Base-by-base conservation (phyloP, 2,113 vertebrate species). In the Colinus virginianus region DNA sequence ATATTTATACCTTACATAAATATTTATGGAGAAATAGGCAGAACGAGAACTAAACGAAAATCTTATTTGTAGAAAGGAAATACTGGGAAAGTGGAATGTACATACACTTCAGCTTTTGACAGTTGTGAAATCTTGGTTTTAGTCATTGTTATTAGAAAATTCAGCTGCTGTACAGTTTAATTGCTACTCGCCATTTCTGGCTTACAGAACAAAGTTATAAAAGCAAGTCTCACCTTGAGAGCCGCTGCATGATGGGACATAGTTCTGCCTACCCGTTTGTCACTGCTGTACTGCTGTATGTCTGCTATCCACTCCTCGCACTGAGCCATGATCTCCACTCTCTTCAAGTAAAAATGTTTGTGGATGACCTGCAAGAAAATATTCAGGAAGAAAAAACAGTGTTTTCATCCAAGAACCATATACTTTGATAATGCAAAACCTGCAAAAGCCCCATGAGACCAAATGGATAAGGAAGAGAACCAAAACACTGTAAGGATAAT, bases 291-390 rank as follows among this genome's bases (percentile, higher is more conserved):
- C 97, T 99, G 99, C 97, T 99, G 99, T 92, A 99, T 99, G 97
- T 99, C 99, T 17, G 99, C 98, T 93, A 99, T 99, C 99, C 99
- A 99, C 90, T 99, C 99, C 92, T 99, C 99, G 91, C 99, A 99
- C 97, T 99, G 99, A 75, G 98, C 98, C 98, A 99, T 99, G 96
- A 99, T 99, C 97, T 99, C 99, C 6, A 98, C 98, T 86, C 99
- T 97, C 96, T 99, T 99, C 98, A 99, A 98, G 98, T 99, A 99
- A 97, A 99, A 99, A 94, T 99, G 99, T 96, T 99, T 99, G 96
- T 99, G 98, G 96, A 99, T 99, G 86, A 99, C 99, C 99, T 99
- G 80, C 38, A 86, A 91, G 58, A 80, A 85, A 82, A 89, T 19
- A 90, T 48, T 34, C 26, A 53, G 3, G 16, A 32, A 28, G 74